phyloP scores from a whole-genome alignment of 2,797 vertebrate species.

The Vespertilio murinus region DNA sequence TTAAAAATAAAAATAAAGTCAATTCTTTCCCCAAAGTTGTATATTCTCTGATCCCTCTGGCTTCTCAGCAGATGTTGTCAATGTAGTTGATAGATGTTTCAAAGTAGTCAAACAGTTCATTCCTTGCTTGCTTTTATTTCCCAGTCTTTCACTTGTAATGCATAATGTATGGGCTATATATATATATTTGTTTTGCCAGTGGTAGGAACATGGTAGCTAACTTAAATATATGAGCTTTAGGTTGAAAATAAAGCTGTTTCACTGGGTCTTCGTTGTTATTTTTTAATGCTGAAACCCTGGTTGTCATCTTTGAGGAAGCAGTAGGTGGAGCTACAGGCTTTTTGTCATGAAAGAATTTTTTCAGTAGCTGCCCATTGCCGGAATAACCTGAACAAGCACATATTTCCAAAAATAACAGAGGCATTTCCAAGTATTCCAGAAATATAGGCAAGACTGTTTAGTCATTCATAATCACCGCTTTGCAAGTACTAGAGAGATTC shows the following conservation, averaged over 20 bases:
- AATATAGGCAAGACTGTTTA: constrained; percentile 82
- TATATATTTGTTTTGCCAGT: constrained; percentile 46
- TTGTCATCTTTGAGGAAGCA: constrained; percentile 69
- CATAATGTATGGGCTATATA: neutral
- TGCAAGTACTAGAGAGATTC: constrained; percentile 78
- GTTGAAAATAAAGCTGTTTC: constrained; percentile 36
- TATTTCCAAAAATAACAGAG: constrained; percentile 84
- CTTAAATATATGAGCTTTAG: constrained; percentile 13
- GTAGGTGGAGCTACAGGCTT: constrained; percentile 86
- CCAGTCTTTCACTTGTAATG: constrained; percentile 40
- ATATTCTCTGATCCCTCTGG: constrained; percentile 56
- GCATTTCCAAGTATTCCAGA: constrained; percentile 84
- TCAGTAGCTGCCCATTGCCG: constrained; percentile 56
- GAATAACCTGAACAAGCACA: constrained; percentile 78
- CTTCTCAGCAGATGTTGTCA: constrained; percentile 63
- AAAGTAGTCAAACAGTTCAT: constrained; percentile 27
- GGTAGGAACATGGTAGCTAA: constrained; percentile 42
- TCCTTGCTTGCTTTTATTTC: constrained; percentile 62
- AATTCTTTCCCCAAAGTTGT: constrained; percentile 55
- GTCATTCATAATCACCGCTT: constrained; percentile 84
- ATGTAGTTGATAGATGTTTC: constrained; percentile 19
- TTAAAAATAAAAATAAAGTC: neutral
- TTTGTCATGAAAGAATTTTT: constrained; percentile 71
- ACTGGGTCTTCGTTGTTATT: neutral
- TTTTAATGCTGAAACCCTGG: neutral